These are phyloP conservation scores for Eupithecia tripunctaria DNA, from an alignment of 2,888 invertebrate species.

Conservation along the genomic window DNA sequence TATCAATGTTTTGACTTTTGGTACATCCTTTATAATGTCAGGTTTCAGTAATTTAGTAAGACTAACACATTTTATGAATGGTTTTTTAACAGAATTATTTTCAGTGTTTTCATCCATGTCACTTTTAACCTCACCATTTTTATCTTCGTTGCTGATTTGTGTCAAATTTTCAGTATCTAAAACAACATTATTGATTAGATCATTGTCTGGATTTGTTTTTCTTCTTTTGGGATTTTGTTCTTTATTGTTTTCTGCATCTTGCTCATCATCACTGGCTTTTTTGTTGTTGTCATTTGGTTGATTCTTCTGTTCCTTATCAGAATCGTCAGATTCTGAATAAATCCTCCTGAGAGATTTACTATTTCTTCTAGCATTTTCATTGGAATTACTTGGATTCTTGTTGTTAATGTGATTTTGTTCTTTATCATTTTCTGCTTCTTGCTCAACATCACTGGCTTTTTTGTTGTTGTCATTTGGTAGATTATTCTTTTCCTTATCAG, in stretches of 20 bases:
- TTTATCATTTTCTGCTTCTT: constrained; percentile 22
- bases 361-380: not conserved
- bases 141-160: constrained; percentile 10
- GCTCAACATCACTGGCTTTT: constrained; percentile 22
- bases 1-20: not conserved
- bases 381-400: not conserved
- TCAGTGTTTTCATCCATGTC: not conserved
- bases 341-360: not conserved
- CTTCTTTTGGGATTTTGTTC: constrained; percentile 32
- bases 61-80: constrained; percentile 74
- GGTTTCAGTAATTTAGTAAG: constrained; percentile 71
- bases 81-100: constrained; percentile 46
- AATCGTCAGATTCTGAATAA: constrained; percentile 43
- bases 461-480: constrained; percentile 13
- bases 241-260: constrained; percentile 21
- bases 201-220: constrained; percentile 29
- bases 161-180: not conserved
- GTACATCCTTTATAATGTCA: constrained; percentile 46
- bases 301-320: constrained; percentile 46
- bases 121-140: not conserved
- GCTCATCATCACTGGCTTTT: constrained; percentile 22
- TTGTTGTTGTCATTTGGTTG: constrained; percentile 13
- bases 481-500: constrained; percentile 45
- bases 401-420: no score
- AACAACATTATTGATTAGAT: constrained; percentile 24